Evolutionary conservation across 2,888 invertebrate species (phyloP), one percentile per base, ranked within the genome.

Genomic region (Lottia scabra): DNA sequence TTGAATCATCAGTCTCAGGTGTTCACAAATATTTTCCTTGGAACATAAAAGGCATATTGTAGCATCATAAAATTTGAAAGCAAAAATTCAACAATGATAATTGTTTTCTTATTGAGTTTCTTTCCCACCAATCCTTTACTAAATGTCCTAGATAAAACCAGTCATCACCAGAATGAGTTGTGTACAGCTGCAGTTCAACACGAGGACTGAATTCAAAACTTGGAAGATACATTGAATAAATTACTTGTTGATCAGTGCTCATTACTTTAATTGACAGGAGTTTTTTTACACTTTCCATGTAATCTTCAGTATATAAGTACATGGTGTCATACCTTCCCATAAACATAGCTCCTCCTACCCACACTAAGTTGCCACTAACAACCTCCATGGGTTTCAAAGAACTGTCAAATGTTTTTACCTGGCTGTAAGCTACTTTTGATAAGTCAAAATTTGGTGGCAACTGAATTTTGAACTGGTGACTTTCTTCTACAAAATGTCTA

Each of bases 301-400:
- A 87, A 64, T 85, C 84, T 45, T 78, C 72, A 1, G 79, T 78
- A 71, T 82, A 83, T 5, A 77, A 69, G 63, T 77, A 75, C 67
- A 87, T 73, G 12, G 83, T 76, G 13, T 83, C 81, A 1, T 77
- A 78, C 19, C 75, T 74, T 5, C 81, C 86, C 2, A 87, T 63
- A 72, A 85, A 85, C 72, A 84, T 81, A 15, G 84, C 84, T 15
- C 87, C 87, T 48, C 83, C 83, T 10, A 86, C 81, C 83, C 84
- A 86, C n/a, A 81, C 78, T 6, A 30, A 48, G 74, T 85, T 82
- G 23, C 70, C 70, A n/a, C 66, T 71, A 2, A 86, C 76, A 10
- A 85, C 80, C 19, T 80, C 72, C 30, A 68, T 69, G 0, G 82
- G 71, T 12, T 78, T 75, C 67, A 81, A 45, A 2, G 48, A 27